Conservation (phyloP, 1,140 invertebrate species). For the Spodoptera frugiperda region DNA sequence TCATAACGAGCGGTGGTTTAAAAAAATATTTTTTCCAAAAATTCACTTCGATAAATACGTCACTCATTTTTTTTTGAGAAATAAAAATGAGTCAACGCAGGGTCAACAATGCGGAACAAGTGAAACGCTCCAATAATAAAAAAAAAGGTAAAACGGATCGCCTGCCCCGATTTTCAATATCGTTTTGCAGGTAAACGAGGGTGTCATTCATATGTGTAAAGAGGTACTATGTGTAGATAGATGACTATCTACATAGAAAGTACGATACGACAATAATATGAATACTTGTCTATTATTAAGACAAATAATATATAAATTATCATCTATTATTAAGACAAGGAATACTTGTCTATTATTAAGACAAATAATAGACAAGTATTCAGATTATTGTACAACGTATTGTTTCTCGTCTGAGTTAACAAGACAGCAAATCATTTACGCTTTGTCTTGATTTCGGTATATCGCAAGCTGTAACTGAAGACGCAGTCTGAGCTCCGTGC, state of each 20-base stretch:
- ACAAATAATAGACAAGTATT: conserved; percentile 20
- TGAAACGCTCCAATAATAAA: conserved; percentile 75
- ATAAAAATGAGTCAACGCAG: conserved; percentile 72
- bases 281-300: too few species aligned
- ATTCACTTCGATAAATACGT: conserved; percentile 70
- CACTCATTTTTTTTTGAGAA: conserved; percentile 71
- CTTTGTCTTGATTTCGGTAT: conserved; percentile 31
- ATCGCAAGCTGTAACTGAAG: conserved; percentile 53
- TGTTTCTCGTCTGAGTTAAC: too few species aligned
- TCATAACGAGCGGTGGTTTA: conserved; percentile 60
- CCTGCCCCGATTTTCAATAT: conserved; percentile 70
- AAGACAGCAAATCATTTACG: conserved; percentile 9
- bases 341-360: too few species aligned
- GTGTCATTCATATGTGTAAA: conserved; percentile 68
- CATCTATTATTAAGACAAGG: too few species aligned
- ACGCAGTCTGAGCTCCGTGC: conserved; percentile 46
- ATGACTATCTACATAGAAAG: conserved; percentile 36
- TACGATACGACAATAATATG: too few species aligned
- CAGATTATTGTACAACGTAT: background rate
- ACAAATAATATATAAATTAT: too few species aligned
- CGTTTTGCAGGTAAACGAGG: conserved; percentile 68
- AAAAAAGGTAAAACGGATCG: conserved; percentile 70
- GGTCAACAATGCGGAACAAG: conserved; percentile 76
- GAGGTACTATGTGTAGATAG: conserved; percentile 49
- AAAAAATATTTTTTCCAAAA: conserved; percentile 58